Evolutionary conservation across 2,888 invertebrate species (phyloP).

Genomic region (Charanyca ferruginea): DNA sequence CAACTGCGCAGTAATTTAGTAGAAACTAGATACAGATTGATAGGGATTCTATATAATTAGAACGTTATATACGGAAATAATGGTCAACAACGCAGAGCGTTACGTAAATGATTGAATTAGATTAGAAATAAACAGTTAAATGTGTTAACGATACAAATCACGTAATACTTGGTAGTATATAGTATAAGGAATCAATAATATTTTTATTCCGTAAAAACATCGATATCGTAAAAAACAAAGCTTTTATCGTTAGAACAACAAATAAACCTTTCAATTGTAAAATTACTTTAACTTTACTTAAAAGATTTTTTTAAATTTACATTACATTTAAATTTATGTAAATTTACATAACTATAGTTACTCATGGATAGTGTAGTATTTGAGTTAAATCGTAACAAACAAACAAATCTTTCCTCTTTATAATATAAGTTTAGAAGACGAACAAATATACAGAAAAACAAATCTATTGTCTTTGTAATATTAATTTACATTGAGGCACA

Average conservation of each 20-base stretch:
- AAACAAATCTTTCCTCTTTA: no score
- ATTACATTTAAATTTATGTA: no score
- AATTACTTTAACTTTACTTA: no score
- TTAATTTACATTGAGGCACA: no score
- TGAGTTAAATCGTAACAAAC: no score
- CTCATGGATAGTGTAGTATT: no score
- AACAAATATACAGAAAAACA: no score
- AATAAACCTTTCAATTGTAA: no score
- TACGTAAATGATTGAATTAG: conserved; percentile 16
- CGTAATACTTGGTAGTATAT: not conserved
- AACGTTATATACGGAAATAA: conserved; percentile 19
- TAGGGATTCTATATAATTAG: conserved; percentile 30
- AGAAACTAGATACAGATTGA: conserved; percentile 10
- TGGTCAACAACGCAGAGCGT: conserved; percentile 3
- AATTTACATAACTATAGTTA: no score
- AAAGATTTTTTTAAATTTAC: no score
- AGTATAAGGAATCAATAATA: not conserved
- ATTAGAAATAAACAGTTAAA: conserved; percentile 5
- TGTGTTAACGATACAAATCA: not conserved
- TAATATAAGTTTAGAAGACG: no score
- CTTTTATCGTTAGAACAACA: not conserved
- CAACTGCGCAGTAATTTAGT: conserved; percentile 35
- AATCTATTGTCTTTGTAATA: no score
- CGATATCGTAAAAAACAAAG: not conserved
- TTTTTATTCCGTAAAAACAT: not conserved